Evolutionary conservation across 2,888 invertebrate species (phyloP).

Genomic region (Melolontha melolontha): DNA sequence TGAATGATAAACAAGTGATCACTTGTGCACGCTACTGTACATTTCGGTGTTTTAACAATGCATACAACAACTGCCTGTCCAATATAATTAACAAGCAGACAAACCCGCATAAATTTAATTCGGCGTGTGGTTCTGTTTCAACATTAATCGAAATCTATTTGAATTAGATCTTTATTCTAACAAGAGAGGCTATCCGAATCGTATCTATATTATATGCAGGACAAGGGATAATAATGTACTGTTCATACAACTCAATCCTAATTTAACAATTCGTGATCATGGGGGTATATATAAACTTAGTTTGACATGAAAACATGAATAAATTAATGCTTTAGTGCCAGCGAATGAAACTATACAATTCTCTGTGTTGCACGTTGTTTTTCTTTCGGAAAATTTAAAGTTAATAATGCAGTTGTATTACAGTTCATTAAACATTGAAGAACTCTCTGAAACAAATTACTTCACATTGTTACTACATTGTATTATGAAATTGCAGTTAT

Average conservation of each 20-base stretch:
- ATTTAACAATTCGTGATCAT: neutral
- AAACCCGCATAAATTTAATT: constrained; percentile 23
- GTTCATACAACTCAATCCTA: neutral
- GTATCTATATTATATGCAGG: constrained; percentile 19
- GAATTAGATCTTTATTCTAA: constrained; percentile 26
- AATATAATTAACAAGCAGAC: constrained; percentile 9
- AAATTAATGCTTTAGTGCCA: no score
- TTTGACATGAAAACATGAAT: no score
- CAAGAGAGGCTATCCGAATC: constrained; percentile 1
- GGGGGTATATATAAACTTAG: no score
- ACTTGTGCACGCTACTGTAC: neutral
- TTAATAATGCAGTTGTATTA: no score
- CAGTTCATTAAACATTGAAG: no score
- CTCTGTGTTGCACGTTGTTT: no score
- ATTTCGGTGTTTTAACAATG: constrained; percentile 11
- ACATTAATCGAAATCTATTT: constrained; percentile 27
- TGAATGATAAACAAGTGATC: no score
- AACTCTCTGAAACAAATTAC: no score
- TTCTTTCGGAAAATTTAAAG: no score
- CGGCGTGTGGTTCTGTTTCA: constrained; percentile 2
- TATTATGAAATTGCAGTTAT: no score
- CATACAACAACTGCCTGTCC: constrained; percentile 4
- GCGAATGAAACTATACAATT: no score
- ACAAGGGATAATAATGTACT: neutral
- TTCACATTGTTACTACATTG: no score